A percentile compares a stretch with the other conserved stretches of the same genome.
These are phyloP conservation scores for Heliothis subflexa DNA, from an alignment of 1,140 invertebrate species.

Conservation along the genomic window DNA sequence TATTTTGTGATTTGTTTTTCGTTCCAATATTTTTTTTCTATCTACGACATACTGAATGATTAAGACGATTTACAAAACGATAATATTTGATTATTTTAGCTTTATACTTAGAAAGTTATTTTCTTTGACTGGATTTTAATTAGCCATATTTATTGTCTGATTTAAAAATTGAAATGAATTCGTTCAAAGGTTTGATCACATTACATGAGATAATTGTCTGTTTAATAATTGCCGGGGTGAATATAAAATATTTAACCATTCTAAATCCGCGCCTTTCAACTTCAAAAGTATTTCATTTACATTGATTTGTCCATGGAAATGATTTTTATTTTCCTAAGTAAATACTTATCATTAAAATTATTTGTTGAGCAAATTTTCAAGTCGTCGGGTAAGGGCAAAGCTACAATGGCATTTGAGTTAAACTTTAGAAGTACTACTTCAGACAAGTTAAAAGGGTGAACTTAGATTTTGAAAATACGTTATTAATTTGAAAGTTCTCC, in stretches of 20 bases:
- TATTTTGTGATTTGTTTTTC: constrained; percentile 9
- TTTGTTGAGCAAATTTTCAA: constrained; percentile 34
- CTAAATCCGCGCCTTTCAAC: constrained; percentile 3
- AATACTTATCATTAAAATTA: constrained; percentile 45
- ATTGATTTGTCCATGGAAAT: constrained; percentile 24
- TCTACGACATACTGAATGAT: background rate
- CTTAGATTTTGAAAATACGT: too few relatives aligned
- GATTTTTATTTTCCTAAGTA: constrained; percentile 43
- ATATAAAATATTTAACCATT: background rate
- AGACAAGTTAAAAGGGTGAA: too few relatives aligned
- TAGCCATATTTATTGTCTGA: too few relatives aligned
- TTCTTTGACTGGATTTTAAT: too few relatives aligned
- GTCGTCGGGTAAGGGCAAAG: background rate
- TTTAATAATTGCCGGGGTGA: background rate
- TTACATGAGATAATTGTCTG: too few relatives aligned
- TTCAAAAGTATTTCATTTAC: constrained; percentile 5
- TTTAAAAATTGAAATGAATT: too few relatives aligned
- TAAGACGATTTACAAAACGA: too few relatives aligned
- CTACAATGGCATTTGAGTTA: background rate
- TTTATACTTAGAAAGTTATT: too few relatives aligned
- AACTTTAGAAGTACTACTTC: background rate
- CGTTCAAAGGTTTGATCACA: too few relatives aligned
- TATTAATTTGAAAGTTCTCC: too few relatives aligned
- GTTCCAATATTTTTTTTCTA: background rate
- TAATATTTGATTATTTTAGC: too few relatives aligned